Conservation (phyloP, 2,888 invertebrate species). For the Teleogryllus oceanicus region DNA sequence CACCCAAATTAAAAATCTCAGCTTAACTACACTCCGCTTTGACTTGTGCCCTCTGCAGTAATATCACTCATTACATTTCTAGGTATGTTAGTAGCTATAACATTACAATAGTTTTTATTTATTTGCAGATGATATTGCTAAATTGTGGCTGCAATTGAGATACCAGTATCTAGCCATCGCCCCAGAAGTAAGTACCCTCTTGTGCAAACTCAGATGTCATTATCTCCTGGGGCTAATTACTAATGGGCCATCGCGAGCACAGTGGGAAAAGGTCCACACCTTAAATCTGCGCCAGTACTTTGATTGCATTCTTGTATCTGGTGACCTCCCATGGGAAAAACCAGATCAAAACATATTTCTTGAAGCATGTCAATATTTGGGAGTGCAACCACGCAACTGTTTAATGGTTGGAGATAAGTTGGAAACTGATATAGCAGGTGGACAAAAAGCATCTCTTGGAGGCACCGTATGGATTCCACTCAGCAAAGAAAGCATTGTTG, state of each 20-base stretch:
- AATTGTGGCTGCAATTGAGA: slow-evolving; percentile 74
- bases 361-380: slow-evolving; percentile 72
- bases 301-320: slow-evolving; percentile 76
- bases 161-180: slow-evolving; percentile 70
- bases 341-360: slow-evolving; percentile 78
- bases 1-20: too few species aligned
- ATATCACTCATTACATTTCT: too few species aligned
- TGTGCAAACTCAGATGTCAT: slow-evolving; percentile 66
- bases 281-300: slow-evolving; percentile 69
- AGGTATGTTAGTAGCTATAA: too few species aligned
- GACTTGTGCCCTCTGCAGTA: too few species aligned
- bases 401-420: slow-evolving; percentile 86
- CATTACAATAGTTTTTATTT: background rate
- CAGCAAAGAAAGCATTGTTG: slow-evolving; percentile 40
- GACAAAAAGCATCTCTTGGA: slow-evolving; percentile 69
- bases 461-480: slow-evolving; percentile 79
- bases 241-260: slow-evolving; percentile 80
- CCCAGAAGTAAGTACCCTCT: slow-evolving; percentile 64
- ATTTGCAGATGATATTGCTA: slow-evolving; percentile 62
- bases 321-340: slow-evolving; percentile 83
- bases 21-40: too few species aligned
- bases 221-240: slow-evolving; percentile 78
- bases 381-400: slow-evolving; percentile 70
- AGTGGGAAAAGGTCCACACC: slow-evolving; percentile 82
- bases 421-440: slow-evolving; percentile 83